Conservation (phyloP, 2,113 vertebrate genomes). For the Pantherophis guttatus region DNA sequence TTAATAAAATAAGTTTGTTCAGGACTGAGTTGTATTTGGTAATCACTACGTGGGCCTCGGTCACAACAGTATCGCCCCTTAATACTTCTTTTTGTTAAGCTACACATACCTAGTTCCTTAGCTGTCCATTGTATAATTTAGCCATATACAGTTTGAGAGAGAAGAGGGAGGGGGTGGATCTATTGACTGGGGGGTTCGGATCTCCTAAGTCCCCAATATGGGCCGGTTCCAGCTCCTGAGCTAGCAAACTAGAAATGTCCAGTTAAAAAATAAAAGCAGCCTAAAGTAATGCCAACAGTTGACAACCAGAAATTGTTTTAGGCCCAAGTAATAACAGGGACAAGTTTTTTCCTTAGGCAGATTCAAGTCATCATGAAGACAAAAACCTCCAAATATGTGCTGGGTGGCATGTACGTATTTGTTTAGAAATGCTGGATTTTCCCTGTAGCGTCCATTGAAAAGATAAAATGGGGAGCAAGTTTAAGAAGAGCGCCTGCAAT, state of each 20-base stretch:
- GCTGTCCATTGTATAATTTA: not conserved
- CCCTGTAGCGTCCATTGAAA: conserved; percentile 58
- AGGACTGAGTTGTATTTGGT: too few relatives aligned
- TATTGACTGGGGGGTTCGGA: not conserved
- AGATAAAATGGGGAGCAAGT: conserved; percentile 38
- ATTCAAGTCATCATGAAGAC: not conserved
- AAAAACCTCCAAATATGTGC: not conserved
- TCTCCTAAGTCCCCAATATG: not conserved
- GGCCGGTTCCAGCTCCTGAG: not conserved
- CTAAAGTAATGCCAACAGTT: not conserved
- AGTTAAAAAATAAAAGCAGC: not conserved
- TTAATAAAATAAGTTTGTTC: too few relatives aligned
- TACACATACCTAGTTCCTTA: not conserved
- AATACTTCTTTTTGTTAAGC: not conserved
- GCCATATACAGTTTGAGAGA: not conserved
- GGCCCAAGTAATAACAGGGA: accelerated
- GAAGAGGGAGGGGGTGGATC: not conserved
- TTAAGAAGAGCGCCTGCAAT: conserved; percentile 63
- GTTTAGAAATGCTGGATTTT: conserved; percentile 63
- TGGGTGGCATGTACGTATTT: not conserved
- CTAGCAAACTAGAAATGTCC: not conserved
- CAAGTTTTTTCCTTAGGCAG: not conserved
- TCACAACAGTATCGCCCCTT: too few relatives aligned
- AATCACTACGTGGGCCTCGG: too few relatives aligned
- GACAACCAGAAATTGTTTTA: conserved; percentile 8